Evolutionary conservation across 1,140 invertebrate species (phyloP).

Genomic region (Gonioctena quinquepunctata): DNA sequence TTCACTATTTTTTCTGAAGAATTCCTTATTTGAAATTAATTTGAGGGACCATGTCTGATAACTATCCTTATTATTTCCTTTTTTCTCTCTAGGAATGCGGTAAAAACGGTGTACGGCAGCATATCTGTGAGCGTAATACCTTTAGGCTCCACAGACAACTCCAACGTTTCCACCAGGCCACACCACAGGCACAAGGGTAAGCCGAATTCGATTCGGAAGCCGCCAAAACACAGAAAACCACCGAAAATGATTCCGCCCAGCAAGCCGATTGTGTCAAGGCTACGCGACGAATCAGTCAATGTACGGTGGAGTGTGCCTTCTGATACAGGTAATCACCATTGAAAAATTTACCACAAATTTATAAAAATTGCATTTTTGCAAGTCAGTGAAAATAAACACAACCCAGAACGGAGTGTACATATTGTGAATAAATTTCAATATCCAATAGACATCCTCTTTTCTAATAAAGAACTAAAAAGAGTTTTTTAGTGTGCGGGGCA

Average conservation of each 20-base stretch:
- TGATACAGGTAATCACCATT: constrained; percentile 62
- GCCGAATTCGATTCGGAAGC: constrained; percentile 48
- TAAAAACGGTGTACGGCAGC: constrained; percentile 70
- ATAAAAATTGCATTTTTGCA: no score
- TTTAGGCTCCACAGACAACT: constrained; percentile 24
- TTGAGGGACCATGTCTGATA: no score
- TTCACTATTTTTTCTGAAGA: no score
- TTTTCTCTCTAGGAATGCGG: no score
- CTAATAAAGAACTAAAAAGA: no score
- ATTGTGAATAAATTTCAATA: no score
- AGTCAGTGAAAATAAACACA: no score
- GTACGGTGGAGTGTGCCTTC: constrained; percentile 84
- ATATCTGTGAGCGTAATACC: constrained; percentile 74
- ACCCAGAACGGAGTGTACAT: no score
- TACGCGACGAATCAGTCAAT: constrained; percentile 91
- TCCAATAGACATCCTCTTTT: no score
- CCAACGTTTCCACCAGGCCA: background rate
- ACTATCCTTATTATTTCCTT: no score
- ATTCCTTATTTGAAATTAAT: no score
- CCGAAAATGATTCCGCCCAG: constrained; percentile 79
- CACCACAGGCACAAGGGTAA: constrained; percentile 13
- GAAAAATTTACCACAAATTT: constrained; percentile 46
- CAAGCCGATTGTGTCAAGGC: constrained; percentile 79
- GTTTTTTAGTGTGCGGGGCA: no score
- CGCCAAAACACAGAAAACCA: constrained; percentile 59